These are phyloP conservation scores for Neosilurus hyrtlii DNA, from an alignment of 2,797 vertebrate genomes.

Conservation along the genomic window DNA sequence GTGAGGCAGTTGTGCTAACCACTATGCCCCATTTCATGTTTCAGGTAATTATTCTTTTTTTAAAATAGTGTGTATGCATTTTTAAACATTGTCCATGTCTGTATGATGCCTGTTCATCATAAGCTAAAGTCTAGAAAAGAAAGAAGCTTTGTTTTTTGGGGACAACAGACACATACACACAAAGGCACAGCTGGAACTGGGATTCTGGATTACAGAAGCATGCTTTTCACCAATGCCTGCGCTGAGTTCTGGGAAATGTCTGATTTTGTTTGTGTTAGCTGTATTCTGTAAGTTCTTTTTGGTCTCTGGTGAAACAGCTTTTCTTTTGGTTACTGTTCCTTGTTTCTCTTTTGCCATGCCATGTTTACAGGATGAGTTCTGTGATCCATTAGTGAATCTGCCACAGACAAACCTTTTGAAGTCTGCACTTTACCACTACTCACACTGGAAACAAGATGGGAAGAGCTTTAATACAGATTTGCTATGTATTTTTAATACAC, in stretches of 20 bases:
- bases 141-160: neutral
- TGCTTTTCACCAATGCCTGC: neutral
- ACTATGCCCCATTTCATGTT: no score
- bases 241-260: conserved; percentile 24
- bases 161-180: neutral
- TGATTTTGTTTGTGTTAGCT: conserved; percentile 7
- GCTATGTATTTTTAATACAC: neutral
- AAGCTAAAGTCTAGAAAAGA: neutral
- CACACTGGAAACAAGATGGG: neutral
- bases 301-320: conserved; percentile 1
- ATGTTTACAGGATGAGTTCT: conserved; percentile 11
- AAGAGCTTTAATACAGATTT: no score
- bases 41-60: neutral
- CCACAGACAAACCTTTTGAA: neutral
- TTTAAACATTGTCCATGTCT: neutral
- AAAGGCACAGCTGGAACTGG: neutral
- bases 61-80: neutral
- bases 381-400: neutral
- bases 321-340: neutral
- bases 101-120: neutral
- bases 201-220: conserved; percentile 4
- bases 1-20: no score
- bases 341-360: neutral
- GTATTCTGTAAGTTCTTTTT: conserved; percentile 1
- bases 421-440: neutral